These are phyloP conservation scores for Monomorium pharaonis DNA, from an alignment of 1,140 invertebrate genomes.

Conservation along the genomic window DNA sequence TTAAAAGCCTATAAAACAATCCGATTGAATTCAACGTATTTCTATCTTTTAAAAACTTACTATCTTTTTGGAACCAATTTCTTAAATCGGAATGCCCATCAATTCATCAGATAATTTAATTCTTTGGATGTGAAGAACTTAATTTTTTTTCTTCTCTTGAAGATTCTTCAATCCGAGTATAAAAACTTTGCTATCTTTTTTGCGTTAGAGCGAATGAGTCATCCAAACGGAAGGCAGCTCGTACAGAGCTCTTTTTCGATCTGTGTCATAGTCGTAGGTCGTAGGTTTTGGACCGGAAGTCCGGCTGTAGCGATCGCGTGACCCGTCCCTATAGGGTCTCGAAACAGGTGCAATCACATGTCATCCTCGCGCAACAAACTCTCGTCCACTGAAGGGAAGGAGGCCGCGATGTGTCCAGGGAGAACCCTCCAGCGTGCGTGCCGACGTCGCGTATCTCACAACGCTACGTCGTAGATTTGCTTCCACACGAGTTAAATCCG, in stretches of 20 bases:
- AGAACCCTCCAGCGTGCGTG: constrained; percentile 67
- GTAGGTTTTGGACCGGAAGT: constrained; percentile 52
- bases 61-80: not conserved
- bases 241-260: not conserved
- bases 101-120: constrained; percentile 1
- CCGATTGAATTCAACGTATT: not conserved
- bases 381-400: not conserved
- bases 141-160: not conserved
- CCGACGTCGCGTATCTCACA: constrained; percentile 71
- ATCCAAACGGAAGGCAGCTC: not conserved
- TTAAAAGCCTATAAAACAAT: not conserved
- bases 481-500: constrained; percentile 67
- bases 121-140: not conserved
- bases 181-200: not conserved
- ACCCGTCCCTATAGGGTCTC: constrained; percentile 45
- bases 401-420: constrained; percentile 3
- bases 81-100: not conserved
- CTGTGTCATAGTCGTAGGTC: constrained; percentile 4
- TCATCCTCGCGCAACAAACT: constrained; percentile 54
- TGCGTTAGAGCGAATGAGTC: not conserved
- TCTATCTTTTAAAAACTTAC: not conserved
- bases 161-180: not conserved
- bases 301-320: constrained; percentile 62
- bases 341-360: constrained; percentile 55
- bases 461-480: constrained; percentile 68